These are phyloP conservation scores for Tupiocoris notatus DNA, from an alignment of 2,888 invertebrate species.

Conservation along the genomic window DNA sequence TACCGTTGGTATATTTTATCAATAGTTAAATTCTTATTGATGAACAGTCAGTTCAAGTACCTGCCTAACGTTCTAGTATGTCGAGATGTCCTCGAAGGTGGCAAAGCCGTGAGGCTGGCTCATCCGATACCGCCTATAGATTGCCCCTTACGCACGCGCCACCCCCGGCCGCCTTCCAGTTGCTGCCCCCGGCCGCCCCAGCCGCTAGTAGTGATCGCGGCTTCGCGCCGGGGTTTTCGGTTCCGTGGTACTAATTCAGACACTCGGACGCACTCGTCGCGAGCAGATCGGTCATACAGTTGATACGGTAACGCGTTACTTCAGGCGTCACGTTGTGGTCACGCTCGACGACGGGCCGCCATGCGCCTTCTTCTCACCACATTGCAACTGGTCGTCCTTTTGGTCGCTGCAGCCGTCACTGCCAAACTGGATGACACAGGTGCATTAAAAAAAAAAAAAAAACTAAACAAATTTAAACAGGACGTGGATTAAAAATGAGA, in stretches of 20 bases:
- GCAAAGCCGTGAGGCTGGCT: too few species aligned
- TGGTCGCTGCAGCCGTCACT: slow-evolving; percentile 27
- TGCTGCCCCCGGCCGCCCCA: not conserved
- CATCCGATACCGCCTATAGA: too few species aligned
- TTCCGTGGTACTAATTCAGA: slow-evolving; percentile 1
- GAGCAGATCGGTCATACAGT: not conserved
- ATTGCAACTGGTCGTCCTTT: slow-evolving; percentile 16
- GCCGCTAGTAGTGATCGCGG: slow-evolving; percentile 36
- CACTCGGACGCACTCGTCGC: not conserved
- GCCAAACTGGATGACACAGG: slow-evolving; percentile 35
- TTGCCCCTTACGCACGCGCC: slow-evolving; percentile 24
- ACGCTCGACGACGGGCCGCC: not conserved
- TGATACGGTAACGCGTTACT: not conserved
- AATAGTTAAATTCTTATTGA: too few species aligned
- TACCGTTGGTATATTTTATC: too few species aligned
- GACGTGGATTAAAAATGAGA: too few species aligned
- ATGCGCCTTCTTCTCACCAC: slow-evolving; percentile 23
- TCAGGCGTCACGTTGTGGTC: not conserved
- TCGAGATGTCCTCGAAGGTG: too few species aligned
- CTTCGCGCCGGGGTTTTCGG: slow-evolving; percentile 29
- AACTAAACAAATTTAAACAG: too few species aligned
- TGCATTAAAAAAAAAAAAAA: not conserved
- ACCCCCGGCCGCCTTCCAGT: not conserved
- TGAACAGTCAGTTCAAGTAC: too few species aligned
- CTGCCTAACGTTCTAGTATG: too few species aligned